These are phyloP conservation scores for Gnathonemus longibarbis DNA, from an alignment of 2,113 vertebrate species.

Conservation along the genomic window DNA sequence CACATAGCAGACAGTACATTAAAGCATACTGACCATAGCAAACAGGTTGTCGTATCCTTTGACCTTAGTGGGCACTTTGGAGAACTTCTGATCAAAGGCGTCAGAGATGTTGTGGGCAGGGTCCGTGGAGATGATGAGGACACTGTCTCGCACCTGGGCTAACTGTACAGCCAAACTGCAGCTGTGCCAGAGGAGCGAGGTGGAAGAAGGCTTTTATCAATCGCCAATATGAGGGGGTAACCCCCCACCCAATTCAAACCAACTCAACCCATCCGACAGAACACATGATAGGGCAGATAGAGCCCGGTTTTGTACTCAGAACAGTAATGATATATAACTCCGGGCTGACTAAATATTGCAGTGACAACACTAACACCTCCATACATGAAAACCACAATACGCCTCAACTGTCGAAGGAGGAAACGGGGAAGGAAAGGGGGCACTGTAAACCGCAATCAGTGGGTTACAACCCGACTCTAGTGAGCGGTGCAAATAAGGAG, in stretches of 20 bases:
- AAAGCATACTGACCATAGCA: conserved; percentile 70
- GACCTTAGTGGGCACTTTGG: conserved; percentile 94
- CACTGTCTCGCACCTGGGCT: conserved; percentile 82
- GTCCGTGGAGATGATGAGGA: conserved; percentile 94
- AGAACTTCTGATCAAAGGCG: conserved; percentile 95
- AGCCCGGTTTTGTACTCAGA: neutral
- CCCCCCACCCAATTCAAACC: no score
- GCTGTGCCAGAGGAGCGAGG: conserved; percentile 43
- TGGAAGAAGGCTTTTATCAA: neutral
- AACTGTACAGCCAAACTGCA: conserved; percentile 92
- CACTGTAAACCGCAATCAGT: neutral
- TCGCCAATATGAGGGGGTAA: neutral
- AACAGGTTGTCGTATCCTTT: conserved; percentile 94
- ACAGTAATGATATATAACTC: neutral
- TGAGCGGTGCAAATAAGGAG: neutral
- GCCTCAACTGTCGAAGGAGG: neutral
- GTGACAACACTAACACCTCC: neutral
- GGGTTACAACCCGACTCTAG: neutral
- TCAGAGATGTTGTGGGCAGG: conserved; percentile 95
- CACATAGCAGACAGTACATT: neutral
- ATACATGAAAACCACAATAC: neutral
- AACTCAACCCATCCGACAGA: neutral
- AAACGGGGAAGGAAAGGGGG: neutral
- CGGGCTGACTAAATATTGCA: neutral
- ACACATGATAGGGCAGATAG: neutral